These are phyloP conservation scores for Cyrtodaria siliqua DNA, from an alignment of 2,888 invertebrate genomes.

Conservation along the genomic window DNA sequence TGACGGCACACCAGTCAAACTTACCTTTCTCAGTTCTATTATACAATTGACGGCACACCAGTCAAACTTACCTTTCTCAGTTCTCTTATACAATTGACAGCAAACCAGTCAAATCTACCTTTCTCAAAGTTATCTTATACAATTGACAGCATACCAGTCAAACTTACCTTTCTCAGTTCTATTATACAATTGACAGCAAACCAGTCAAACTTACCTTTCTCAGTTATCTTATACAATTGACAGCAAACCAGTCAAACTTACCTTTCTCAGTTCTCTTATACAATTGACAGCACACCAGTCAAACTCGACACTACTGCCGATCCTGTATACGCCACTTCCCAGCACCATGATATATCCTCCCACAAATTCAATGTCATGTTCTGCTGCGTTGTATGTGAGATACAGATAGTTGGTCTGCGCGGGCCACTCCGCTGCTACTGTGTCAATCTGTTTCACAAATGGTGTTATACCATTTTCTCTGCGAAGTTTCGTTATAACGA, in stretches of 20 bases:
- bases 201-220: background rate
- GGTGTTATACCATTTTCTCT: conserved; percentile 78
- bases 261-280: conserved; percentile 94
- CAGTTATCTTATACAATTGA: too few relatives aligned
- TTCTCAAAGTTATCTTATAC: background rate
- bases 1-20: too few relatives aligned
- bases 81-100: too few relatives aligned
- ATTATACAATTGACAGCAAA: background rate
- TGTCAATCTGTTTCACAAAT: conserved; percentile 97
- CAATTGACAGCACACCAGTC: conserved; percentile 99
- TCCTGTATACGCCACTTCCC: conserved; percentile 88
- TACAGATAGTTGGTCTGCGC: conserved; percentile 99
- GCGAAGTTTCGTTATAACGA: conserved; percentile 87
- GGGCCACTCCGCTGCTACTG: conserved; percentile 99
- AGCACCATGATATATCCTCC: conserved; percentile 90
- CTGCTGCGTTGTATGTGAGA: conserved; percentile 95
- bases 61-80: too few relatives aligned
- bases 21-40: too few relatives aligned
- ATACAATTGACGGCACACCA: too few relatives aligned
- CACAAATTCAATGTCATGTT: conserved; percentile 82
- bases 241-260: conserved; percentile 57
- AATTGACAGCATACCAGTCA: background rate
- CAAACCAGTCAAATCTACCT: too few relatives aligned
- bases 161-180: background rate
- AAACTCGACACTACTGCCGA: conserved; percentile 97